These are phyloP conservation scores for Eurytemora carolleeae DNA, from an alignment of 1,140 invertebrate genomes.

Conservation along the genomic window DNA sequence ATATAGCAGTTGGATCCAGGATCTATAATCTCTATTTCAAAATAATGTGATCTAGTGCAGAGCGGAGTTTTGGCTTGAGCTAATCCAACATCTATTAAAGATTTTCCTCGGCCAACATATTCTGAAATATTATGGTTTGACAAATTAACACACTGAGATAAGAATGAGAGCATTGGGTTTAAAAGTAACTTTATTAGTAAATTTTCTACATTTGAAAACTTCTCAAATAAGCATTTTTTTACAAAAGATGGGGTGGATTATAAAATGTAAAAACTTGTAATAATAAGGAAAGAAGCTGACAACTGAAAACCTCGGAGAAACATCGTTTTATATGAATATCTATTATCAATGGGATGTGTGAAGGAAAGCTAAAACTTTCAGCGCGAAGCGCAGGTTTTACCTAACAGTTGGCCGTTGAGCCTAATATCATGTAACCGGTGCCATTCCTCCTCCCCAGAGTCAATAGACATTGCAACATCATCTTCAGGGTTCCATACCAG, in stretches of 20 bases:
- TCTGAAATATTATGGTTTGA: no score
- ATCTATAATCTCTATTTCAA: constrained; percentile 38
- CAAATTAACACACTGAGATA: no score
- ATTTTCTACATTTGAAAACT: no score
- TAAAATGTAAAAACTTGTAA: no score
- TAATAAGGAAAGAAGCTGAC: no score
- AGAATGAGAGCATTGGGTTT: no score
- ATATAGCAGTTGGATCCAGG: constrained; percentile 38
- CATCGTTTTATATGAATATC: no score
- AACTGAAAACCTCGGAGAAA: no score
- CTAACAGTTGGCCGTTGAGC: constrained; percentile 31
- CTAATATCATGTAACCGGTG: constrained; percentile 32
- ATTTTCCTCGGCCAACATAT: constrained; percentile 34
- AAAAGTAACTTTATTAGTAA: no score
- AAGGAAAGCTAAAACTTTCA: constrained; percentile 5
- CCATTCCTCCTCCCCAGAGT: constrained; percentile 36
- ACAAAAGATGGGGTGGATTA: no score
- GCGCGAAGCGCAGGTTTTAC: constrained; percentile 3
- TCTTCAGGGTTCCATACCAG: constrained; percentile 28
- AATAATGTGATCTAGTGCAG: constrained; percentile 35
- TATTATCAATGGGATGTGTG: neutral
- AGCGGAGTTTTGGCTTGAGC: constrained; percentile 34
- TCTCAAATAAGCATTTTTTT: no score
- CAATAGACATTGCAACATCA: constrained; percentile 32
- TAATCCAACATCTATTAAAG: constrained; percentile 35